Base-by-base conservation (phyloP, 2,113 vertebrate species). In the Phylloscopus trochiloides region DNA sequence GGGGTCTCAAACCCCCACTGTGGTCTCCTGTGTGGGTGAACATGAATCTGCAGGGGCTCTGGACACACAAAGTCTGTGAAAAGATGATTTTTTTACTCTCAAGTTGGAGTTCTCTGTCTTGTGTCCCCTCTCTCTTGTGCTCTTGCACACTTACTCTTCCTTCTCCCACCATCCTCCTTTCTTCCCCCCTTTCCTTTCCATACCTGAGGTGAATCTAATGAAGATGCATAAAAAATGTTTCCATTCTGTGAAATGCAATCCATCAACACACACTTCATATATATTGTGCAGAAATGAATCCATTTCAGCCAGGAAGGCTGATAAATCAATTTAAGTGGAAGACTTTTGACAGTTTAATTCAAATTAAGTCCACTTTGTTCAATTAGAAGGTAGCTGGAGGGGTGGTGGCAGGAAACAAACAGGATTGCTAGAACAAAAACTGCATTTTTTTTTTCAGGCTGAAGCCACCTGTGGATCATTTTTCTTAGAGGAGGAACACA, bases 341-440 rank as follows among this genome's bases (percentile, higher is more conserved):
- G 88, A 95, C 95, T 97, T 98, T 97, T 98, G 96, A 97, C 96
- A 98, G 90, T 97, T 97, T 98, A 98, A 98, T 98, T 97, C 97
- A 97, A 97, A 98, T 98, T 97, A 98, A 97, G 96, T 97, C 96
- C 94, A 97, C 94, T 98, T 98, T 96, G 94, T 97, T 98, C 97
- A 98, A 97, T 97, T 98, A 94, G 90, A 97, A 67, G 81, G 73
- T 81, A 77, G 94, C 86, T 96, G 82, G 92, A 95, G 92, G 90
- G 85, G 75, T 79, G 83, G 38, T 52, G 88, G 73, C 54, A 81
- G 77, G 40, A 62, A 90, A 95, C 81, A 94, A 97, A 93, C 82
- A 95, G 90, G 86, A 72, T 62, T 86, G 78, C 92, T 87, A 91
- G 50, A 95, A 84, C 79, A 90, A 95, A 96, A 97, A 45, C 74